These are phyloP conservation scores for Pseudolaguvia tuberculata DNA, from an alignment of 2,113 vertebrate species.

Conservation along the genomic window DNA sequence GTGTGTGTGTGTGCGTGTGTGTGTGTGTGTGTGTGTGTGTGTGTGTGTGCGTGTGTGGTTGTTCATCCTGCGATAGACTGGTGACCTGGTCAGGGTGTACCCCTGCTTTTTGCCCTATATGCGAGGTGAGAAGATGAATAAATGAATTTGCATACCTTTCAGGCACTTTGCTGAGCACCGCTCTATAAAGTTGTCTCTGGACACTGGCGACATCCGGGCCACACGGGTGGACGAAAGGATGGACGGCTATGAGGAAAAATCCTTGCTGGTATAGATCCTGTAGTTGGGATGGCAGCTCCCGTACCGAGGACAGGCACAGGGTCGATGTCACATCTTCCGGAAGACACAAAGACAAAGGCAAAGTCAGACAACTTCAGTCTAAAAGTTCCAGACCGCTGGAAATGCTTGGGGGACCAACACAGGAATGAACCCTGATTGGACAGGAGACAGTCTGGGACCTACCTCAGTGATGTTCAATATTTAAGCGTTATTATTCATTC, in stretches of 20 bases:
- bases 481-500: too few species aligned
- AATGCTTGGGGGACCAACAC: not conserved
- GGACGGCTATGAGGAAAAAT: slow-evolving; percentile 82
- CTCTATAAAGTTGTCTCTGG: slow-evolving; percentile 87
- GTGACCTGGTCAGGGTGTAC: too few species aligned
- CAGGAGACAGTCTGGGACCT: not conserved
- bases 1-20: too few species aligned
- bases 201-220: slow-evolving; percentile 76
- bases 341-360: slow-evolving; percentile 30
- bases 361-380: slow-evolving; percentile 4
- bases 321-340: slow-evolving; percentile 79
- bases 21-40: too few species aligned
- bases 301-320: slow-evolving; percentile 82
- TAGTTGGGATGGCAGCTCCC: slow-evolving; percentile 85
- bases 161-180: slow-evolving; percentile 84
- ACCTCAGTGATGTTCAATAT: too few species aligned
- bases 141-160: slow-evolving; percentile 79
- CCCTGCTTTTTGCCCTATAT: too few species aligned
- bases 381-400: not conserved
- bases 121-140: too few species aligned
- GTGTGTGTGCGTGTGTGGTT: too few species aligned
- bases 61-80: too few species aligned
- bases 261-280: slow-evolving; percentile 93
- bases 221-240: slow-evolving; percentile 88
- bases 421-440: not conserved